Evolutionary conservation across 2,888 invertebrate species (phyloP).

Genomic region (Prosapia bicincta): DNA sequence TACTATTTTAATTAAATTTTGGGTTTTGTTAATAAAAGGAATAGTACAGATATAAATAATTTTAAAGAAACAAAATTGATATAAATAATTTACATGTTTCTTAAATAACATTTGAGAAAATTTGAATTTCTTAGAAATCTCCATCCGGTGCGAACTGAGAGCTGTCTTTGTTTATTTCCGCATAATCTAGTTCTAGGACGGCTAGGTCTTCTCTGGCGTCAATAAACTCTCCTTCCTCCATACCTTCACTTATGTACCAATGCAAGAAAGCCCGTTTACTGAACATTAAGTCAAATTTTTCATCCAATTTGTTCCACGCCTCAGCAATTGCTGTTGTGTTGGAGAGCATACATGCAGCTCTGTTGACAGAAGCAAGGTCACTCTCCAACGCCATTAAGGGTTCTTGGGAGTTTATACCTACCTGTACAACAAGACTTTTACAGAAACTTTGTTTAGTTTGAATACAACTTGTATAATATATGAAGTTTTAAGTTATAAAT

Average conservation of each 20-base stretch:
- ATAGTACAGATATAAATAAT: background rate
- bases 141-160: background rate
- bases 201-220: slow-evolving; percentile 48
- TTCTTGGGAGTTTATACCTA: slow-evolving; percentile 70
- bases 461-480: too few relatives aligned
- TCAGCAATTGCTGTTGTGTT: slow-evolving; percentile 66
- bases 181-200: slow-evolving; percentile 45
- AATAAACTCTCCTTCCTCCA: slow-evolving; percentile 50
- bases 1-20: too few relatives aligned
- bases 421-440: slow-evolving; percentile 42
- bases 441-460: too few relatives aligned
- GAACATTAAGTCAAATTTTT: slow-evolving; percentile 59
- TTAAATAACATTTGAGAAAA: too few relatives aligned
- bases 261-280: slow-evolving; percentile 58
- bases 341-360: slow-evolving; percentile 59
- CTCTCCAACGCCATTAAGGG: slow-evolving; percentile 58
- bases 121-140: background rate
- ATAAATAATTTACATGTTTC: too few relatives aligned
- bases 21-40: too few relatives aligned
- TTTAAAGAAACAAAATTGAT: background rate
- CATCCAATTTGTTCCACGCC: slow-evolving; percentile 58
- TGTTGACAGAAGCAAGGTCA: background rate
- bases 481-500: too few relatives aligned
- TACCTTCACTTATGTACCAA: slow-evolving; percentile 61
- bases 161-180: slow-evolving; percentile 19